Conservation (phyloP, 2,113 vertebrate species). For the Heptranchias perlo region DNA sequence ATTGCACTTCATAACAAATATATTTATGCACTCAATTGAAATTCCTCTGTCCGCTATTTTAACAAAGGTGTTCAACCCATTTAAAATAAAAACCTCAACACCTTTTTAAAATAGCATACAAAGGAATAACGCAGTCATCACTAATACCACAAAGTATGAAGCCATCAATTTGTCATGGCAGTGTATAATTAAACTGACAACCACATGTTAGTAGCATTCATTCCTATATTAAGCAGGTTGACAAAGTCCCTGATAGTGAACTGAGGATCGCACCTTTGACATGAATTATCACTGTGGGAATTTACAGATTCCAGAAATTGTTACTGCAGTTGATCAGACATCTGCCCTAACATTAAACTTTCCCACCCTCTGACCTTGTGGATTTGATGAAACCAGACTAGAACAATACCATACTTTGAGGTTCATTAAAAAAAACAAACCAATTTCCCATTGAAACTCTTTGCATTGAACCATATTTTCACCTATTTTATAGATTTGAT, state of each 20-base stretch:
- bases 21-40: background rate
- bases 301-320: background rate
- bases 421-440: background rate
- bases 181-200: background rate
- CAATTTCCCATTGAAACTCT: background rate
- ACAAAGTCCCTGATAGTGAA: background rate
- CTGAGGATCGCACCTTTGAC: background rate
- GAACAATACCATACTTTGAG: background rate
- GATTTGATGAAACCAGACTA: background rate
- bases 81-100: background rate
- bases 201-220: background rate
- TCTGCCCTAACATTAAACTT: background rate
- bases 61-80: background rate
- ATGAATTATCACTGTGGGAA: no score
- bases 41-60: background rate
- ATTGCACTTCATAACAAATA: background rate
- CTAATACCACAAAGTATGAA: background rate
- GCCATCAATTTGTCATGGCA: background rate
- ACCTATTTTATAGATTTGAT: background rate
- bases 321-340: background rate
- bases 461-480: background rate
- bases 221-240: background rate
- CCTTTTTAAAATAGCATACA: background rate
- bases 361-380: background rate
- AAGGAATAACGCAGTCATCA: background rate